Percentiles rank a stretch among this genome's conserved stretches.
These are phyloP conservation scores for Tenualosa ilisha DNA, from an alignment of 2,797 vertebrate genomes.

Conservation along the genomic window DNA sequence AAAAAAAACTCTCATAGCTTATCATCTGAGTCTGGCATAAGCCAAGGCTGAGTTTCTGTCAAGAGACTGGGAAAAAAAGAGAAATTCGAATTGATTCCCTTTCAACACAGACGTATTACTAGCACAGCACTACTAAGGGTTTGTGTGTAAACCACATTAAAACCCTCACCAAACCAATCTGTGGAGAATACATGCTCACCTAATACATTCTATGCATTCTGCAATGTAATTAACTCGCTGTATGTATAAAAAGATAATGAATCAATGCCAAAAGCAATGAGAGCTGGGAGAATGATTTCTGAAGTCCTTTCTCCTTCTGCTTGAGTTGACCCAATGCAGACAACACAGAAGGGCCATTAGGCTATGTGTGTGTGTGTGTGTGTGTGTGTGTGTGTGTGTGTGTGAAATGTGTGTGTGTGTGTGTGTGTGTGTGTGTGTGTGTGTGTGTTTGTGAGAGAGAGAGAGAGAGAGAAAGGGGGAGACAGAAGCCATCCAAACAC, in stretches of 20 bases:
- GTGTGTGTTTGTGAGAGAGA: constrained; percentile 42
- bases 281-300: constrained; percentile 52
- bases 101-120: not conserved
- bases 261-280: not conserved
- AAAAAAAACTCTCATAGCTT: not conserved
- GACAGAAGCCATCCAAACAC: constrained; percentile 67
- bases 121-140: not conserved
- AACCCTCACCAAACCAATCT: not conserved
- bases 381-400: constrained; percentile 21
- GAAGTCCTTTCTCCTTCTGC: constrained; percentile 30
- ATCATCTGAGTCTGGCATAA: not conserved
- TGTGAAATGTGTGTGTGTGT: constrained; percentile 4
- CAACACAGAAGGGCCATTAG: constrained; percentile 59
- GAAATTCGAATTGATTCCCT: not conserved
- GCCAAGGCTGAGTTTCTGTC: not conserved
- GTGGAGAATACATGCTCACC: not conserved
- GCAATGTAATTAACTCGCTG: not conserved
- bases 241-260: not conserved
- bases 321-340: not conserved
- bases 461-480: not conserved
- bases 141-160: not conserved
- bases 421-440: constrained; percentile 7
- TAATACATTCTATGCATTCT: not conserved
- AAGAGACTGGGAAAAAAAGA: not conserved
- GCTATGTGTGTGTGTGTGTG: constrained; percentile 35